Evolutionary conservation across 2,113 vertebrate species (phyloP).

Genomic region (Prionailurus viverrinus): DNA sequence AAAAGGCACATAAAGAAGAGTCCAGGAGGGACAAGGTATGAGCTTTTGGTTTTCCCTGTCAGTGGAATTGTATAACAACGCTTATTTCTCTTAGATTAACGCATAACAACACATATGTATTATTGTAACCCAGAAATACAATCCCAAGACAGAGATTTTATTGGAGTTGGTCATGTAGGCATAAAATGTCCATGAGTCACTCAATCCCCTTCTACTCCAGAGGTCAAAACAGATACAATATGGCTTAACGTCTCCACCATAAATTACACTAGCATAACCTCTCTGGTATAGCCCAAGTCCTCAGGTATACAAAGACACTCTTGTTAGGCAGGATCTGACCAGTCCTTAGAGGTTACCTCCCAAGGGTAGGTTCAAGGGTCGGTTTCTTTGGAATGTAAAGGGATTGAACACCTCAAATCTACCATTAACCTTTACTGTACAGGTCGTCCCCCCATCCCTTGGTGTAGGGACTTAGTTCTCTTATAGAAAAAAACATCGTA

Average conservation of each 20-base stretch:
- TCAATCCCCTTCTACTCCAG: background rate
- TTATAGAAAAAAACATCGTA: background rate
- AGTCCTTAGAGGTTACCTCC: background rate
- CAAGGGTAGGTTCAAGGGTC: background rate
- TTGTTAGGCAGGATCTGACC: background rate
- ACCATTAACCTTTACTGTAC: background rate
- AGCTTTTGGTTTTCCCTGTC: background rate
- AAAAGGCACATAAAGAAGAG: background rate
- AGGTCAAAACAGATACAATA: background rate
- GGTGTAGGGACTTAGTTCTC: background rate
- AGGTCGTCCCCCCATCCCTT: background rate
- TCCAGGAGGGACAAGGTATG: background rate
- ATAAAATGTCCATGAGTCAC: background rate
- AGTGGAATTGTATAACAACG: background rate
- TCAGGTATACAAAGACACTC: background rate
- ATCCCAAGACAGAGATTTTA: background rate
- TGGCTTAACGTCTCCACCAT: background rate
- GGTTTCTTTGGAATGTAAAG: background rate
- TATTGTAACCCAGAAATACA: background rate
- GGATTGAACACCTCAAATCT: background rate
- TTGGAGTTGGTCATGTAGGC: background rate
- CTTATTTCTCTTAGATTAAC: background rate
- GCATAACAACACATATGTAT: background rate
- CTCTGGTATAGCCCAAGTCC: background rate
- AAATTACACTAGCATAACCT: background rate